Percentiles rank a stretch among this genome's conserved stretches.
phyloP scores from a whole-genome alignment of 1,140 invertebrate species.

The Drosophila aff. region DNA sequence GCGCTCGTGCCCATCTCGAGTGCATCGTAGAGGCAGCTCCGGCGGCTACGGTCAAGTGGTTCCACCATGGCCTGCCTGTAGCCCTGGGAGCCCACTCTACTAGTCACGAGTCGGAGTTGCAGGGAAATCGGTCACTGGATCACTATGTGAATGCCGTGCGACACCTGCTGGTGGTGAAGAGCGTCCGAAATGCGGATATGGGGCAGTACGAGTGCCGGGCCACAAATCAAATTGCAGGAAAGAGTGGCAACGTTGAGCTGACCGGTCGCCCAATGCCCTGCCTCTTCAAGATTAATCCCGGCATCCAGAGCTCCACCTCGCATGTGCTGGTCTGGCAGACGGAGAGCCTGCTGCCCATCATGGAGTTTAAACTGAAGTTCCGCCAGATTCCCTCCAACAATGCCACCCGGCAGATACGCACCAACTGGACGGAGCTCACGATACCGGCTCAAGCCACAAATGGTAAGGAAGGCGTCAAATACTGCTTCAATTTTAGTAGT shows the following conservation, averaged over 20 bases:
- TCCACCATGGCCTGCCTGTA: constrained; percentile 87
- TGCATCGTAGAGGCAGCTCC: constrained; percentile 90
- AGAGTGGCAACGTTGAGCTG: constrained; percentile 86
- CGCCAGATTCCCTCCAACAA: constrained; percentile 84
- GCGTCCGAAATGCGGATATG: constrained; percentile 89
- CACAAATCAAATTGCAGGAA: constrained; percentile 89
- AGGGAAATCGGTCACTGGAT: constrained; percentile 45
- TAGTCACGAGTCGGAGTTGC: constrained; percentile 81
- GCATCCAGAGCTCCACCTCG: constrained; percentile 79
- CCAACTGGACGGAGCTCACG: constrained; percentile 88
- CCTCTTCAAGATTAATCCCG: constrained; percentile 87
- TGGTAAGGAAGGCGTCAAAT: constrained; percentile 42
- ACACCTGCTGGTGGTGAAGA: constrained; percentile 89
- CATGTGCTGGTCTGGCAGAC: constrained; percentile 90
- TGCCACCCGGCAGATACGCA: constrained; percentile 35
- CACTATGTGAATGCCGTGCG: constrained; percentile 78
- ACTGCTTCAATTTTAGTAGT: too few relatives aligned
- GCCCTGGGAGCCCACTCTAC: constrained; percentile 87
- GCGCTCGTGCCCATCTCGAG: constrained; percentile 88
- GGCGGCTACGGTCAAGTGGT: constrained; percentile 88
- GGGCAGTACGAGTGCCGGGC: constrained; percentile 92
- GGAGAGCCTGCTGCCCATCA: constrained; percentile 89
- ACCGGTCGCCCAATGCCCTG: constrained; percentile 87
- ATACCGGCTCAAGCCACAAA: constrained; percentile 87
- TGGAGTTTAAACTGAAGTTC: constrained; percentile 89